Base-by-base conservation (phyloP, 2,797 vertebrate species). In the Ctenochaetus hawaiiensis region DNA sequence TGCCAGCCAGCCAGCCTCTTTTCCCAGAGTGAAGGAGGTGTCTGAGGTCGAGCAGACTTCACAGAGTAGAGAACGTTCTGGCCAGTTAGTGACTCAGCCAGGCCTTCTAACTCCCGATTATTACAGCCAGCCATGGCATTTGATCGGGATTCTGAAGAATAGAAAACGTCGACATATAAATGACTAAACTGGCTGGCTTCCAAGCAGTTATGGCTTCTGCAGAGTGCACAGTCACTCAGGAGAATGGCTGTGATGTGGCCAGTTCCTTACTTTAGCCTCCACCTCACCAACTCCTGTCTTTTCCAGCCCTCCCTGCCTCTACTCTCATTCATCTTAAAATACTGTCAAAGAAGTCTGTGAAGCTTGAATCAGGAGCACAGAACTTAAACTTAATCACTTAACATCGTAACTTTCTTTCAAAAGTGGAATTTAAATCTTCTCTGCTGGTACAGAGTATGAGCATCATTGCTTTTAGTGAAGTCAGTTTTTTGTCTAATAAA, bases 111-210 rank as follows among this genome's bases (percentile, higher is more conserved):
- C 20, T 67, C 64, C 67, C 84, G 70, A 88, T 90, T 83, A 86
- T 77, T 52, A 51, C n/a, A 26, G 59, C 53, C 43, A 61, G 66
- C 57, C 62, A 80, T 72, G 81, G 72, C 72, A 69, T 82, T 72
- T 82, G 74, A 89, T 84, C 86, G 69, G 73, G 65, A 89, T 78
- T 72, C 63, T 67, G 39, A 43, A 64, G 82, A 82, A 78, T 18
- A 77, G 37, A 75, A 81, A 75, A 74, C 34, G 22, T 53, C 43
- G 37, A 85, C 75, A 77, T 73, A 88, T 83, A 90, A 94, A 92
- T 92, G 88, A 86, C 86, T 88, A 75, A 87, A 79, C 71, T 94
- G 93, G 92, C 91, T 11, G 26, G 16, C 61, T 78, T 92, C 89
- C 92, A 81, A 57, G 71, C 20, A 37, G 57, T 75, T 68, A 60